phyloP scores from a whole-genome alignment of 2,888 invertebrate species.

The Zelleria hepariella region DNA sequence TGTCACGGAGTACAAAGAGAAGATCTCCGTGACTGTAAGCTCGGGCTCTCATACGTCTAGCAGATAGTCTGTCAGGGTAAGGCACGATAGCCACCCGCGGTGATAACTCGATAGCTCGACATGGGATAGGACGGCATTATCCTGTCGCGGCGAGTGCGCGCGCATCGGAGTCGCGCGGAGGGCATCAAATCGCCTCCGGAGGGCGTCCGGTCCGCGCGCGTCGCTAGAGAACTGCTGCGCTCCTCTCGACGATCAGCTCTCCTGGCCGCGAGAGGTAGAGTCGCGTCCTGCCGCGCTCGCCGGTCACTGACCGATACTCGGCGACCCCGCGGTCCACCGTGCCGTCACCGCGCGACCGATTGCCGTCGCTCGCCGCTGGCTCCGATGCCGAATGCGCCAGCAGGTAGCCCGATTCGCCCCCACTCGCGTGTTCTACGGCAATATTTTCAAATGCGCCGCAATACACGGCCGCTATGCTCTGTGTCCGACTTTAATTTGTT shows the following conservation, averaged over 20 bases:
- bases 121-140: slow-evolving; percentile 65
- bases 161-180: slow-evolving; percentile 64
- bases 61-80: slow-evolving; percentile 42
- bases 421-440: slow-evolving; percentile 52
- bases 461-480: slow-evolving; percentile 31
- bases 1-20: neutral
- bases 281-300: slow-evolving; percentile 20
- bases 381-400: neutral
- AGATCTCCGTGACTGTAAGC: slow-evolving; percentile 21
- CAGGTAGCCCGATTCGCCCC: slow-evolving; percentile 9
- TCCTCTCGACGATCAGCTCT: neutral
- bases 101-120: slow-evolving; percentile 67
- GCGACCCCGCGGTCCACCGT: neutral
- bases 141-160: slow-evolving; percentile 51
- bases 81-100: slow-evolving; percentile 42
- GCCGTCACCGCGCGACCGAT: neutral
- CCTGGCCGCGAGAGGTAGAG: neutral
- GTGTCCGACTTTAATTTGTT: slow-evolving; percentile 59
- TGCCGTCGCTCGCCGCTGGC: neutral
- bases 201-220: slow-evolving; percentile 63
- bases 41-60: slow-evolving; percentile 10
- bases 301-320: slow-evolving; percentile 60
- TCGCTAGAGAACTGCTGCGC: slow-evolving; percentile 13
- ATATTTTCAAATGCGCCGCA: slow-evolving; percentile 43
- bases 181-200: slow-evolving; percentile 66